Conservation (phyloP, 2,797 vertebrate species). For the Brachyalestes nurse region DNA sequence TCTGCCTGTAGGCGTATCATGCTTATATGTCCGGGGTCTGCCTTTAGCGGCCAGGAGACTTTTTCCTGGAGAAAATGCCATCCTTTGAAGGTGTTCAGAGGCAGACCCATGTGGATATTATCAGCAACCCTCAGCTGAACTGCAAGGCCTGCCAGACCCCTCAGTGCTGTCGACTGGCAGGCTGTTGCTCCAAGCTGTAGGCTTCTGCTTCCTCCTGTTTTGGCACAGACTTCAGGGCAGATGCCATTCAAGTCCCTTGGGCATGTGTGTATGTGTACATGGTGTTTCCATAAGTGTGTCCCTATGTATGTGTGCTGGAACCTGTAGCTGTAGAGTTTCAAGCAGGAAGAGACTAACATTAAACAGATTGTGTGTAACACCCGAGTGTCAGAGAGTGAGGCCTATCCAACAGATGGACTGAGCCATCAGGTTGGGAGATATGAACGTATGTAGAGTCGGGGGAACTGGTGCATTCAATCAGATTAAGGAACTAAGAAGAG, state of each 20-base stretch:
- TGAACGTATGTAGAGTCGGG: slow-evolving; percentile 37
- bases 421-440: slow-evolving; percentile 65
- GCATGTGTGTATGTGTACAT: slow-evolving; percentile 66
- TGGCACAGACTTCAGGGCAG: slow-evolving; percentile 77
- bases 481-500: slow-evolving; percentile 30
- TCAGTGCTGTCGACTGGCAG: slow-evolving; percentile 63
- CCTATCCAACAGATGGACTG: slow-evolving; percentile 76
- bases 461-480: slow-evolving; percentile 28
- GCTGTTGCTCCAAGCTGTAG: slow-evolving; percentile 73
- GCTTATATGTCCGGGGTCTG: slow-evolving; percentile 7
- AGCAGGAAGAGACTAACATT: slow-evolving; percentile 42
- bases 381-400: slow-evolving; percentile 40
- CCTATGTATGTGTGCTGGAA: slow-evolving; percentile 55
- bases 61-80: slow-evolving; percentile 40
- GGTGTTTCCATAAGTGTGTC: slow-evolving; percentile 66
- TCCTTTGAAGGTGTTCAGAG: slow-evolving; percentile 51
- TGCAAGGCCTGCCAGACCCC: slow-evolving; percentile 71
- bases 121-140: slow-evolving; percentile 80
- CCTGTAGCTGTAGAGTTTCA: slow-evolving; percentile 56
- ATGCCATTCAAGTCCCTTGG: slow-evolving; percentile 75
- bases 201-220: slow-evolving; percentile 65
- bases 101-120: slow-evolving; percentile 78
- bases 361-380: slow-evolving; percentile 47
- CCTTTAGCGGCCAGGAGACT: slow-evolving; percentile 34
- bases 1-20: slow-evolving; percentile 35